phyloP scores from a whole-genome alignment of 2,113 vertebrate species.

The Micronycteris hirsuta region DNA sequence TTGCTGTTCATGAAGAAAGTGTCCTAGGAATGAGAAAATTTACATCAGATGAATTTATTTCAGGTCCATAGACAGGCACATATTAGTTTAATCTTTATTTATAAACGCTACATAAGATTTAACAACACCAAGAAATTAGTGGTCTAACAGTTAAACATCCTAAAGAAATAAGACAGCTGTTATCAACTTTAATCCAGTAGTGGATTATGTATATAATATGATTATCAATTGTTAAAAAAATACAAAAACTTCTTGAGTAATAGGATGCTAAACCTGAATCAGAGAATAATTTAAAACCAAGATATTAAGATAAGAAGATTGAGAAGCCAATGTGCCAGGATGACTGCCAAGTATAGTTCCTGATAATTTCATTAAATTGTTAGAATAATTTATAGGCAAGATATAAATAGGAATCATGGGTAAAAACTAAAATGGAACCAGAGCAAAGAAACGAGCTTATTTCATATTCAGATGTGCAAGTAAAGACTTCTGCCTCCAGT shows the following conservation, averaged over 20 bases:
- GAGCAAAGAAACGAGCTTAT: constrained; percentile 4
- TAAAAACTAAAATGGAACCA: not conserved
- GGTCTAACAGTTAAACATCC: not conserved
- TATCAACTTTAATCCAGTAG: not conserved
- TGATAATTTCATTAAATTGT: not conserved
- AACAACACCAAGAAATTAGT: not conserved
- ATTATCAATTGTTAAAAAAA: not conserved
- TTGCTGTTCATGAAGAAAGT: constrained; percentile 29
- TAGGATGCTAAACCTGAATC: not conserved
- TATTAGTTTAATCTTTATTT: not conserved
- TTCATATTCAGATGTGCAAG: not conserved
- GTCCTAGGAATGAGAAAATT: constrained; percentile 71
- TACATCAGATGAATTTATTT: not conserved
- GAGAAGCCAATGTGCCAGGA: not conserved
- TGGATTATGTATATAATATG: not conserved
- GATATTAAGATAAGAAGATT: not conserved
- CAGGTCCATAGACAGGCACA: not conserved
- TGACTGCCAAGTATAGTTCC: not conserved
- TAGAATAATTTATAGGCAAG: not conserved
- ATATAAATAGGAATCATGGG: not conserved
- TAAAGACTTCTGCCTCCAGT: constrained; percentile 2
- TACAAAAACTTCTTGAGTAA: not conserved
- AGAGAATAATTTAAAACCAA: constrained; percentile 1
- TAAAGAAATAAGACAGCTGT: not conserved
- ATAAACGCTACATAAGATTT: not conserved